Percentiles rank a stretch among this genome's conserved stretches.
Conservation (phyloP, 2,113 vertebrate genomes). For the Paracanthobrama guichenoti region DNA sequence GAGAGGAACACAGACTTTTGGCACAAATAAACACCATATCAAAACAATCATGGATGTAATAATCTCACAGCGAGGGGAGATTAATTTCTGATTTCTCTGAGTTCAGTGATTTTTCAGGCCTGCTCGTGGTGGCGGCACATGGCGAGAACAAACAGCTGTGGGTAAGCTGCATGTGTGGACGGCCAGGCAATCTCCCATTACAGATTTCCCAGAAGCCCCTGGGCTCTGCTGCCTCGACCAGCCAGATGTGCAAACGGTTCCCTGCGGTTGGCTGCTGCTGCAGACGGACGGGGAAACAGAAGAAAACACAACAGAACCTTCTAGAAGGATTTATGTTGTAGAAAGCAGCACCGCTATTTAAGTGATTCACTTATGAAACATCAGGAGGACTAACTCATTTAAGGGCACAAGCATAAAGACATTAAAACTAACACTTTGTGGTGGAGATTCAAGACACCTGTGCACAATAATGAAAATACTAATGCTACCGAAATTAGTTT, state of each 20-base stretch:
- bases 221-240: conserved; percentile 43
- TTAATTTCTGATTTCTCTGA: neutral
- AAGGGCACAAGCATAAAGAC: neutral
- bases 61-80: neutral
- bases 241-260: conserved; percentile 65
- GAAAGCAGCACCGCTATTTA: neutral
- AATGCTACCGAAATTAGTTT: neutral
- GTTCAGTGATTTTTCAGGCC: conserved; percentile 3
- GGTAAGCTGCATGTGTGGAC: neutral
- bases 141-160: conserved; percentile 36
- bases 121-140: neutral
- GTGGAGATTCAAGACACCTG: neutral
- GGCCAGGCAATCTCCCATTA: conserved; percentile 20
- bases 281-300: conserved; percentile 35
- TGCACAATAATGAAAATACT: neutral
- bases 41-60: conserved; percentile 27
- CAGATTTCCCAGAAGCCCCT: conserved; percentile 49
- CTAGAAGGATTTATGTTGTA: conserved; percentile 7
- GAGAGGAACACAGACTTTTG: neutral
- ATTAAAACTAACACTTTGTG: neutral
- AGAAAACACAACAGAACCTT: neutral
- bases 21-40: conserved; percentile 23
- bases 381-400: neutral
- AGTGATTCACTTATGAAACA: neutral
- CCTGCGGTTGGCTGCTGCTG: conserved; percentile 33